A percentile compares a stretch with the other conserved stretches of the same genome.
Conservation (phyloP, 2,797 vertebrate genomes). For the Staurois parvus region DNA sequence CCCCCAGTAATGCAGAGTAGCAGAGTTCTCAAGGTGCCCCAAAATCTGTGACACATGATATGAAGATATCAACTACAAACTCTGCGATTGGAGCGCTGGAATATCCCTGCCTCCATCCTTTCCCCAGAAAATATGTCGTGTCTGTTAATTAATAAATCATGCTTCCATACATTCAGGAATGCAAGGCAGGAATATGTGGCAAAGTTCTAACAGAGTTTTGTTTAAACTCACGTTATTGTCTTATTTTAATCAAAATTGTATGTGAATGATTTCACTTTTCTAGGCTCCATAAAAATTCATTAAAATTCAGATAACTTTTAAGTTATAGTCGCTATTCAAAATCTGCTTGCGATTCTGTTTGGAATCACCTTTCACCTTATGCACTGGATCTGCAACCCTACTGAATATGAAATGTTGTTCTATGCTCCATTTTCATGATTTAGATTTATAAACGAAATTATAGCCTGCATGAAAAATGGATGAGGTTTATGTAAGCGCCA, state of each 20-base stretch:
- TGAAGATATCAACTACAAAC: no score
- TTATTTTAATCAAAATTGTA: not conserved
- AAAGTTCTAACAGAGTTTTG: not conserved
- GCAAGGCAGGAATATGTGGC: not conserved
- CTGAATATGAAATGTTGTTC: slow-evolving; percentile 52
- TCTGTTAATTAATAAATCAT: not conserved
- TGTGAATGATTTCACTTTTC: no score
- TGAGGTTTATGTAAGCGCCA: slow-evolving; percentile 66
- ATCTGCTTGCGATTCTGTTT: slow-evolving; percentile 19
- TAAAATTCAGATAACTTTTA: slow-evolving; percentile 23
- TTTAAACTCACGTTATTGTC: not conserved
- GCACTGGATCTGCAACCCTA: not conserved
- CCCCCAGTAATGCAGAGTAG: no score
- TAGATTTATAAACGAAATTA: slow-evolving; percentile 60
- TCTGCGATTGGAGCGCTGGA: no score
- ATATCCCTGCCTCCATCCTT: no score
- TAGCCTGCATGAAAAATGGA: slow-evolving; percentile 58
- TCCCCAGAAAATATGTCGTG: no score
- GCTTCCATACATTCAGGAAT: not conserved
- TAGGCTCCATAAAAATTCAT: not conserved
- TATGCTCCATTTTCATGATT: slow-evolving; percentile 50
- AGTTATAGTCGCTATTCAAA: slow-evolving; percentile 19
- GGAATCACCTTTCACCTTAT: slow-evolving; percentile 27
- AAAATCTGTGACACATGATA: no score
- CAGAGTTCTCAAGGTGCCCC: no score